phyloP scores from a whole-genome alignment of 2,797 vertebrate genomes.

The Sebastes hubbsi region DNA sequence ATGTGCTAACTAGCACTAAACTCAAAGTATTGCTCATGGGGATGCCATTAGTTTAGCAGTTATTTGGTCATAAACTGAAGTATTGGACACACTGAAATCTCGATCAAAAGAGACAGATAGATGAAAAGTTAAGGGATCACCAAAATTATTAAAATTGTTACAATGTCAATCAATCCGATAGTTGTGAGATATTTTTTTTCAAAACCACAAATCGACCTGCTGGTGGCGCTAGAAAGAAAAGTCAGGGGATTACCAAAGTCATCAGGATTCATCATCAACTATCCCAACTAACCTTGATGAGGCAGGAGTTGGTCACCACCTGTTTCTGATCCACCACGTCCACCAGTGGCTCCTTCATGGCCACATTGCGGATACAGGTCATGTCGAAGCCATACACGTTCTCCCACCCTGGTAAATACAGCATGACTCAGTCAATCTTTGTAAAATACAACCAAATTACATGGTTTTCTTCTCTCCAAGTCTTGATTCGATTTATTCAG shows the following conservation, averaged over 20 bases:
- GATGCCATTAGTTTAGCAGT: neutral
- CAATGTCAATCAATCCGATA: neutral
- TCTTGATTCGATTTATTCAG: neutral
- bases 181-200: neutral
- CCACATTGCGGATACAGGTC: constrained; percentile 98
- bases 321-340: constrained; percentile 97
- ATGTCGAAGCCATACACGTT: constrained; percentile 99
- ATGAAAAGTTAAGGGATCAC: neutral
- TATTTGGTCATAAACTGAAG: neutral
- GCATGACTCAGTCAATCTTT: neutral
- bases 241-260: neutral
- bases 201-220: neutral
- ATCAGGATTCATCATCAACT: neutral
- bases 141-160: neutral
- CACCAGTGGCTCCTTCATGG: constrained; percentile 97
- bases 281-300: constrained; percentile 90
- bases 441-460: neutral
- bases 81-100: neutral
- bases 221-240: neutral
- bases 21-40: too few relatives aligned
- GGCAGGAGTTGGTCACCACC: constrained; percentile 97
- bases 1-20: too few relatives aligned
- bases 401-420: constrained; percentile 92
- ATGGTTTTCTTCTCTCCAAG: neutral
- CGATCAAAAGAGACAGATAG: too few relatives aligned